Conservation (phyloP, 2,888 invertebrate species). For the Aspidiotus destructor region DNA sequence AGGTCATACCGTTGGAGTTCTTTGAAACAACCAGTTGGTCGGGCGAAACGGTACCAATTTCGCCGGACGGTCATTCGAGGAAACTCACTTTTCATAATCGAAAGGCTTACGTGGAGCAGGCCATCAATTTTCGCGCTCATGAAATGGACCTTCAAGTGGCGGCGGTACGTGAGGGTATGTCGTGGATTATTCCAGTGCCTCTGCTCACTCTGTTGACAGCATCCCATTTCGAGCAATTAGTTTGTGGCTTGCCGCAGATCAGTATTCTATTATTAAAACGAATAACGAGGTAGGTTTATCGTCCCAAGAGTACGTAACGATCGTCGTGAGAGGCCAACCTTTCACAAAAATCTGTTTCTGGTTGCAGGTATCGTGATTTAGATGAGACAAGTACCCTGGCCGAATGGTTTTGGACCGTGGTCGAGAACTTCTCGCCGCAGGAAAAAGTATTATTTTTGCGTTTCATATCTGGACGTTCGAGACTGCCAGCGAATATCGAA, state of each 20-base stretch:
- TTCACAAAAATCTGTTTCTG: not conserved
- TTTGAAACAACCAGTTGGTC: slow-evolving; percentile 54
- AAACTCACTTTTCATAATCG: slow-evolving; percentile 52
- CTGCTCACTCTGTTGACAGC: slow-evolving; percentile 52
- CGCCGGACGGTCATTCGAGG: slow-evolving; percentile 52
- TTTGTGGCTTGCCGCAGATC: slow-evolving; percentile 55
- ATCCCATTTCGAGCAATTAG: slow-evolving; percentile 51
- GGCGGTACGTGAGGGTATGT: slow-evolving; percentile 54
- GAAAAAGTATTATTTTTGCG: slow-evolving; percentile 56
- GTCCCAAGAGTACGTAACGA: not conserved
- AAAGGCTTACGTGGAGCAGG: slow-evolving; percentile 52
- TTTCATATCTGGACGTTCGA: slow-evolving; percentile 55
- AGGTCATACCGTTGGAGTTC: slow-evolving; percentile 51
- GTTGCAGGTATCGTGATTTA: slow-evolving; percentile 52
- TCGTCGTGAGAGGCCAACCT: not conserved
- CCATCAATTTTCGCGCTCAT: slow-evolving; percentile 50
- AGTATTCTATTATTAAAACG: slow-evolving; percentile 51
- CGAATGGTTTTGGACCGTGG: slow-evolving; percentile 55
- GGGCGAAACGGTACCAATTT: slow-evolving; percentile 51
- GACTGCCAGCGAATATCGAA: slow-evolving; percentile 54
- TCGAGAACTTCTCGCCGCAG: slow-evolving; percentile 52
- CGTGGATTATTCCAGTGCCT: slow-evolving; percentile 55
- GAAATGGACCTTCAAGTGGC: slow-evolving; percentile 53
- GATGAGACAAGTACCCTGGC: slow-evolving; percentile 52
- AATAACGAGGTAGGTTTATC: slow-evolving; percentile 49